Evolutionary conservation across 2,113 vertebrate genomes (phyloP), one percentile per base, ranked within the genome.

Genomic region (Mobula hypostoma): DNA sequence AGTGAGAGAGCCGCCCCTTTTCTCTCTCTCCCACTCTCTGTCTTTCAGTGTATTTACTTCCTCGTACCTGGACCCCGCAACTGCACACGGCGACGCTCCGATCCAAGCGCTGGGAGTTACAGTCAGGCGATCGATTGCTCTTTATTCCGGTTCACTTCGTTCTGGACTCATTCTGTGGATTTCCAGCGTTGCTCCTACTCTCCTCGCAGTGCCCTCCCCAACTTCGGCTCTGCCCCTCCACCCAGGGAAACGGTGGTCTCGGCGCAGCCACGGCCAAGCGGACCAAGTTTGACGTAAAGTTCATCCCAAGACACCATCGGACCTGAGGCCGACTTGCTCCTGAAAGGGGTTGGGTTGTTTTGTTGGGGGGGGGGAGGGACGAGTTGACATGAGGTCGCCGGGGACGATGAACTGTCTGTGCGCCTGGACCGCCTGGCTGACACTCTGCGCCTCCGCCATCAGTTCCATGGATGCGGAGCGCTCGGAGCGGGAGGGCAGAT

Each of bases 381-480:
- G n/a, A 32, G 32, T 94, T 36, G n/a, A 72, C 6, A 93, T 93
- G 91, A 70, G 91, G 48, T 11, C 9, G 36, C n/a, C 40, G 91
- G 9, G 24, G 1, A 27, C 2, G 29, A 40, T 56, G 7, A 32
- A 72, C 97, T 97, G 97, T 78, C n/a, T 95, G 94, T 82, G 95
- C 70, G 95, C 95, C 94, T 94, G 94, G 94, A 94, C 95, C 82
- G 9, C 95, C 9, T 90, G 12, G 1, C n/a, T 66, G 12, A 66
- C n/a, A 3, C 29, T 32, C 27, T 78, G 95, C 94, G 97, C 97
- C 94, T 94, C 96, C 0, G 98, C 97, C 66, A 98, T 99, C 94
- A 97, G 98, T 96, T 98, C 98, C 94, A 97, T 99, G 94, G 98
- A 99, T 96, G 95, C 95, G 0, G 98, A 99, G 85, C 98, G 98